Evolutionary conservation across 2,113 vertebrate species (phyloP), one percentile per base, ranked within the genome.

Genomic region (Regulus satrapa): DNA sequence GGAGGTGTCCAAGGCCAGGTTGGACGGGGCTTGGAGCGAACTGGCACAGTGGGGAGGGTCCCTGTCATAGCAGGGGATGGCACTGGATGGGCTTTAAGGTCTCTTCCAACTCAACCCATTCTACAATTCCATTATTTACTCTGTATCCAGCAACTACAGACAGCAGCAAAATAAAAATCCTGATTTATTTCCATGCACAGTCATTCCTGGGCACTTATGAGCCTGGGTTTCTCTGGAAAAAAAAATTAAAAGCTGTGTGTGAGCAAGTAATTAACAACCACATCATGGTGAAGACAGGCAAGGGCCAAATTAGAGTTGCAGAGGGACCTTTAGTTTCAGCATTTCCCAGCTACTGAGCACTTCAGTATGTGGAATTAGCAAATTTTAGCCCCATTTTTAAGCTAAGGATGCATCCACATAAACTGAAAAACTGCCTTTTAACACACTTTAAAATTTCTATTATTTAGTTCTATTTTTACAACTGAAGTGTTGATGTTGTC

Each of bases 261-360:
- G 59, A 89, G 64, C 51, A 51, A 81, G 89, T 89, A 92, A 94
- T 96, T 95, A 96, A 84, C 51, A 89, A 43, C 55, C 77, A 36
- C 64, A 81, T 89, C 64, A 51, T 38, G 55, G 43, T 3, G 3
- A 85, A 91, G 84, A 63, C 34, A 91, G 62, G 69, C 76, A 89
- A 77, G 79, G 63, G 93, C 84, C 92, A 92, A 86, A 86, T 89
- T 80, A 58, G 66, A 80, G 76, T 32, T 95, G 68, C 91, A 66
- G 46, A 77, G 87, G 73, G 91, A 81, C 64, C 29, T 79, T 95
- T 69, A 84, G 54, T 80, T 92, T 63, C n/a, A 56, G 49, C 45
- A 32, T 92, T 85, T 91, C 58, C n/a, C 36, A 38, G 21, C 36
- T 40, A 31, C 14, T 15, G 66, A 88, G 49, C 15, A 29, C 19